Conservation (phyloP, 2,797 vertebrate species). For the Geotrypetes seraphini region DNA sequence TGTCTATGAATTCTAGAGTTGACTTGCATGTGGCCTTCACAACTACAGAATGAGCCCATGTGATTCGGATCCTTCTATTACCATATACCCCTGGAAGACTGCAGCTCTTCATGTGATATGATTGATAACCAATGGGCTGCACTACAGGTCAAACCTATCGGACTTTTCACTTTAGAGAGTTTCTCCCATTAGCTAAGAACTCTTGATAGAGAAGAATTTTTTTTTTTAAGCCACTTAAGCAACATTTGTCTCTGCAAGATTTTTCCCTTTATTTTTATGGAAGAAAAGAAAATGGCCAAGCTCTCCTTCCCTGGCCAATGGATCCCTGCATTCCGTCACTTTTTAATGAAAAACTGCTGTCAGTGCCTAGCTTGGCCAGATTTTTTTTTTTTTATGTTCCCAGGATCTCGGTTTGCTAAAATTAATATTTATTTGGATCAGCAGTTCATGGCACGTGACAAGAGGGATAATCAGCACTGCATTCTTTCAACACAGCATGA, state of each 20-base stretch:
- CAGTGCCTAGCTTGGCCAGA: neutral
- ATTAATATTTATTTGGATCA: constrained; percentile 16
- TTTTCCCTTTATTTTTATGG: no score
- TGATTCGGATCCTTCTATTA: constrained; percentile 23
- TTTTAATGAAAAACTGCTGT: constrained; percentile 1
- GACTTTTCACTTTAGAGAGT: no score
- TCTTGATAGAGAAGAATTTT: no score
- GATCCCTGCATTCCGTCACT: constrained; percentile 1
- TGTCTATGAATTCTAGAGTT: constrained; percentile 13
- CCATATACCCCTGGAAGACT: constrained; percentile 30
- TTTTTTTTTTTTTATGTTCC: constrained; percentile 21
- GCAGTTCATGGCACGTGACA: neutral
- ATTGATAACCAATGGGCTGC: constrained; percentile 20
- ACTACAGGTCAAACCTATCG: constrained; percentile 5
- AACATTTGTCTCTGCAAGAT: no score
- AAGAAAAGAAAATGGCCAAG: no score
- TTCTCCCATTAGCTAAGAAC: no score
- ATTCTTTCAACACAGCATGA: no score
- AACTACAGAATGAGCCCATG: constrained; percentile 21
- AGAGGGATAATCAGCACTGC: neutral
- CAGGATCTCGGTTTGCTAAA: constrained; percentile 6
- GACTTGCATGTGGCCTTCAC: neutral
- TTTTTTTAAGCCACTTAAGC: no score
- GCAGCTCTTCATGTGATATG: constrained; percentile 34
- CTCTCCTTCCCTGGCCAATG: no score